Evolutionary conservation across 1,140 invertebrate species (phyloP), one percentile per base, ranked within the genome.

Genomic region (Drosophila sechellia): DNA sequence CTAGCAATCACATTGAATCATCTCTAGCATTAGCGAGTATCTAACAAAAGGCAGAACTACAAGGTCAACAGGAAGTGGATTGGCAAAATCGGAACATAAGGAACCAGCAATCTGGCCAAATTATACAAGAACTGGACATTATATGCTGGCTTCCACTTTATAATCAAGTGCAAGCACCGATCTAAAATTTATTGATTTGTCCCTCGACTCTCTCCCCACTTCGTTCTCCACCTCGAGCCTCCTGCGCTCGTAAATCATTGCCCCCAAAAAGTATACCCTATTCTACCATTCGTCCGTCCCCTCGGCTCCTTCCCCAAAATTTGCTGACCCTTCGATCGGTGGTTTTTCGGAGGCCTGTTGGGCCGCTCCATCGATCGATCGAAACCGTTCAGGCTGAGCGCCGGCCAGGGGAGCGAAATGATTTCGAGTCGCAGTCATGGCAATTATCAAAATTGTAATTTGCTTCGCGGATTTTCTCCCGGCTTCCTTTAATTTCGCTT

Each of bases 21-120:
- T 3, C 31, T 8, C 8, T 31, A 8, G 31, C 31, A 31, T 31
- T 31, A 31, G 31, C 1, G 31, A 34, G n/a, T 17, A 13, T 31
- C 4, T 95, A 96, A 93, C 56, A 94, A 8, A 17, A 90, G 90
- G 77, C 84, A 72, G 87, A 45, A 68, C 20, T 15, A 12, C 54
- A 75, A 69, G 64, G 55, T 73, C 69, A 57, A 76, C 63, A 68
- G 74, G 74, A 78, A 71, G 58, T 71, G 53, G 55, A 61, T 48
- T 6, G 31, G 37, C 63, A 31, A 55, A 76, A 63, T 81, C 48
- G n/a, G 65, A 71, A 64, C 86, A 83, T 89, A 79, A 73, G 73
- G 69, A 89, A 89, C 65, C 22, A 12, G 50, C 64, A 89, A 89
- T 87, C 64, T 74, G 50, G 61, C 20, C 40, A 90, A 89, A 87